Evolutionary conservation across 1,140 invertebrate genomes (phyloP), one percentile per base, ranked within the genome.

Genomic region (Sycophaga agraensis): DNA sequence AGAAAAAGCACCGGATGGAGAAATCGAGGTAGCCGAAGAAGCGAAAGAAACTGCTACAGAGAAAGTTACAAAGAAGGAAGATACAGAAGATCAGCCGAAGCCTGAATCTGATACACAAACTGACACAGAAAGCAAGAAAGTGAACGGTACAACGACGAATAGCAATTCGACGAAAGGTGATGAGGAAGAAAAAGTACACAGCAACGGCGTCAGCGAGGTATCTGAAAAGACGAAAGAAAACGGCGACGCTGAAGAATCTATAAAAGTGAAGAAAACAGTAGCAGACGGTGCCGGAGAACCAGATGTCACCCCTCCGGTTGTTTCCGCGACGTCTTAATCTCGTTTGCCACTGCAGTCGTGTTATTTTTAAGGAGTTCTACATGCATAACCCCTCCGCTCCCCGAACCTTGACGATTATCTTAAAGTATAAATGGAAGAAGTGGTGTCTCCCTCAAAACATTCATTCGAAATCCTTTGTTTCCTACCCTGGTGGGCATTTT

Each of bases 301-400:
- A 35, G 77, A 81, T 14, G 77, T 76, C 57, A 62, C 26, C 40
- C 70, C 76, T 58, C 72, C 78, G 4, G 76, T 80, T 34, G 78
- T 80, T 55, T 75, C 75, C 43, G 79, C 79, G 59, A 79, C 76
- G 68, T 81, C 79, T 70, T 81, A 79, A 81, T 77, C 48, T 35
- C 34, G 12, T 21, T 58, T n/a, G 12, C 34, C 17, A 37, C 43
- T 3, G 14, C 45, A 53, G 11, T 45, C 50, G 63, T 63, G 58
- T 71, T 68, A 68, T 65, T 62, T 73, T 73, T 73, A 73, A 73
- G 66, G 55, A 73, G 64, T 68, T 71, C 69, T 72, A 69, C 69
- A 73, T 73, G 73, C 76, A 75, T 77, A 78, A 77, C 69, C 71
- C 71, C 72, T 40, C 24, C 50, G 17, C 45, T 59, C 39, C 31